These are phyloP conservation scores for Crocallis elinguaria DNA, from an alignment of 2,888 invertebrate genomes.

Conservation along the genomic window DNA sequence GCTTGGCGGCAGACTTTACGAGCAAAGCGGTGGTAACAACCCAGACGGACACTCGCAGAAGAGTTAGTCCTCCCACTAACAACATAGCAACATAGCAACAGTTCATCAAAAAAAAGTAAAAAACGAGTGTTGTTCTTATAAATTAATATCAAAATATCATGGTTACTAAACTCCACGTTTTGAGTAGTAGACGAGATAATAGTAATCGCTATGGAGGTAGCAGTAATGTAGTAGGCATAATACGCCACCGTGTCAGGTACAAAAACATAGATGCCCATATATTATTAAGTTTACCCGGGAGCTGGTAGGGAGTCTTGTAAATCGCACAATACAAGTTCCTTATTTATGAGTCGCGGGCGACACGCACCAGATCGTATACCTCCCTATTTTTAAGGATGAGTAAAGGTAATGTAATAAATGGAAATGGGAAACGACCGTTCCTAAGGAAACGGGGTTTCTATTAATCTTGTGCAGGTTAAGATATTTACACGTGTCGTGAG, in stretches of 20 bases:
- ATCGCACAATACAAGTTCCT: constrained; percentile 28
- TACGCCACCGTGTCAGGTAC: constrained; percentile 37
- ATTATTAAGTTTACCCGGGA: constrained; percentile 35
- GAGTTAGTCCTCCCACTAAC: no score
- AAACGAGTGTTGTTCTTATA: no score
- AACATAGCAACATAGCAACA: no score
- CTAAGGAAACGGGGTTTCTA: constrained; percentile 15
- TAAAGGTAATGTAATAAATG: constrained; percentile 24
- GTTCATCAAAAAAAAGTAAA: no score
- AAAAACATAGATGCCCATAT: constrained; percentile 38
- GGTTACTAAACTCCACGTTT: no score
- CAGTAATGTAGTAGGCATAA: constrained; percentile 12
- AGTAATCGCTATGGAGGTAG: no score
- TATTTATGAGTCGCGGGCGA: constrained; percentile 23
- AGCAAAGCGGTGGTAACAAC: no score
- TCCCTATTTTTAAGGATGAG: constrained; percentile 20
- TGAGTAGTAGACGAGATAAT: no score
- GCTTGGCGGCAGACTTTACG: no score
- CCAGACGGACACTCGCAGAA: no score
- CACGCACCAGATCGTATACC: constrained; percentile 14
- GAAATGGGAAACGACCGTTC: constrained; percentile 21
- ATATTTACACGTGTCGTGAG: constrained; percentile 2
- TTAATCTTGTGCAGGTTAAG: constrained; percentile 14
- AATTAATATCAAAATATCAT: no score
- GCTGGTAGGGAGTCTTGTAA: constrained; percentile 33